Conservation (phyloP, 2,888 invertebrate species). For the Gisinianus flammeolus region DNA sequence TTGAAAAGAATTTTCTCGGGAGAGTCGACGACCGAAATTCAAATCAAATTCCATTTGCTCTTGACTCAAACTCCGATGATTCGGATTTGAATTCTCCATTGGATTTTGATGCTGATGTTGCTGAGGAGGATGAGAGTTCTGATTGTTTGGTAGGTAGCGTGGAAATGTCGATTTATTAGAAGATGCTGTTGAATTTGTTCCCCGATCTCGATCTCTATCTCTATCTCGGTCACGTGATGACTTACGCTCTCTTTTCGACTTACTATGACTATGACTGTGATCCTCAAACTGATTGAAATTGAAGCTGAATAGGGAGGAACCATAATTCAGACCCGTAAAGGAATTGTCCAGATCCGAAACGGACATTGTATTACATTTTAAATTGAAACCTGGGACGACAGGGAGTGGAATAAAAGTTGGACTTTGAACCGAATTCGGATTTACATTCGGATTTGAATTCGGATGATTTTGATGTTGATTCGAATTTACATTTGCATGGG, state of each 20-base stretch:
- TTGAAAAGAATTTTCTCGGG: constrained; percentile 2
- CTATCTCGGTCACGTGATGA: neutral
- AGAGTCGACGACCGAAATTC: neutral
- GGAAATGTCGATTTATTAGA: neutral
- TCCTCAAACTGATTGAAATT: constrained; percentile 12
- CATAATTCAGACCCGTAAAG: neutral
- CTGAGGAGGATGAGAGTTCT: too few species aligned
- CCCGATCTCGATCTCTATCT: neutral
- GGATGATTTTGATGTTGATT: too few species aligned
- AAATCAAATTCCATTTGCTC: too few species aligned
- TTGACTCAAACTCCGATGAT: neutral
- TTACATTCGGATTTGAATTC: too few species aligned
- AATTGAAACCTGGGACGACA: neutral
- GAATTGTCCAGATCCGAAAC: constrained; percentile 5
- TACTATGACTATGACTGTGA: neutral
- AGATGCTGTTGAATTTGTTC: constrained; percentile 1
- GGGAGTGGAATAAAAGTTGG: neutral
- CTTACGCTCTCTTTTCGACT: neutral
- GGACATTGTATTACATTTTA: neutral
- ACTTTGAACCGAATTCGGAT: too few species aligned
- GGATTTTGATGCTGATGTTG: neutral
- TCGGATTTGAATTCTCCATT: neutral
- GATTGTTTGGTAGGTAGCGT: neutral
- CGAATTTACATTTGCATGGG: neutral
- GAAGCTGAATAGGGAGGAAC: constrained; percentile 5